Percentiles rank a stretch among this genome's conserved stretches.
Conservation (phyloP, 2,113 vertebrate species). For the Dipodomys stephensi region DNA sequence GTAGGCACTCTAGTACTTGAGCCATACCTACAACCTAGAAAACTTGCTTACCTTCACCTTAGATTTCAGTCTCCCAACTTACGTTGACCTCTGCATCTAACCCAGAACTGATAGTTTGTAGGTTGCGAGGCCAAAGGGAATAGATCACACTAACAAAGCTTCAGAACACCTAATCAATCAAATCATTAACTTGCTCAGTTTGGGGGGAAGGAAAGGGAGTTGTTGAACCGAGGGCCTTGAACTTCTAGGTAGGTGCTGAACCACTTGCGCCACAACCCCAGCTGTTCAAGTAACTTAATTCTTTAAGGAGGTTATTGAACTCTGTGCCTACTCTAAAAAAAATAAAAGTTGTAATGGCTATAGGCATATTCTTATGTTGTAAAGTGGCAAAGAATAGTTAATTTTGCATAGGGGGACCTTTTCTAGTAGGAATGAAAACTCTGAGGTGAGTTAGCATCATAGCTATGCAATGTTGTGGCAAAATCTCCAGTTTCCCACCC, state of each 20-base stretch:
- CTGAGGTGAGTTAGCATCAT: neutral
- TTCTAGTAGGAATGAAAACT: neutral
- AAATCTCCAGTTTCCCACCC: neutral
- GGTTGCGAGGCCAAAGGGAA: neutral
- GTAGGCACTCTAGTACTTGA: neutral
- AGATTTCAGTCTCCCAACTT: slow-evolving; percentile 38
- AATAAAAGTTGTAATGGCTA: neutral
- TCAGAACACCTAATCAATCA: neutral
- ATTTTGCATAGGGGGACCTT: neutral
- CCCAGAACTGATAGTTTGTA: neutral
- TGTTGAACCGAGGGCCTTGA: no score
- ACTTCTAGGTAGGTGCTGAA: no score
- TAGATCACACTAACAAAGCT: slow-evolving; percentile 7
- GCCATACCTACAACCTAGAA: neutral
- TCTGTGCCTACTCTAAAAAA: neutral
- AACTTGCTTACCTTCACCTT: neutral
- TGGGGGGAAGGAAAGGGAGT: no score
- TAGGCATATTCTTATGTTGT: neutral
- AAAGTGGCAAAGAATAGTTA: neutral
- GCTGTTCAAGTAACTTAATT: slow-evolving; percentile 25
- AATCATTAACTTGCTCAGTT: neutral
- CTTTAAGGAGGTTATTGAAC: neutral
- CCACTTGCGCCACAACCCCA: no score
- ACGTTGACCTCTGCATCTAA: neutral
- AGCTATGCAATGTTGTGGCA: neutral